Conservation (phyloP, 2,797 vertebrate species). For the Podargus strigoides region DNA sequence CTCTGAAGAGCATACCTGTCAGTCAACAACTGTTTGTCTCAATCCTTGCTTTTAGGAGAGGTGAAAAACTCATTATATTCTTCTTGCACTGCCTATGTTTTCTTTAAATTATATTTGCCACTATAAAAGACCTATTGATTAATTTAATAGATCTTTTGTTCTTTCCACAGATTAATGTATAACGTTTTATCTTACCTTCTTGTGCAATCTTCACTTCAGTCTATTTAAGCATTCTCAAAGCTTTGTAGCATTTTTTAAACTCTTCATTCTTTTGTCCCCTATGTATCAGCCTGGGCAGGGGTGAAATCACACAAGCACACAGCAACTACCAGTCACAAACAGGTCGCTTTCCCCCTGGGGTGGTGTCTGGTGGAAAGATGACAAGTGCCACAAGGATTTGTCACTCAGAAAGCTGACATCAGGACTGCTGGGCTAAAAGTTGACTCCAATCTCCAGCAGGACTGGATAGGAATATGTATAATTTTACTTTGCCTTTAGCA, state of each 20-base stretch:
- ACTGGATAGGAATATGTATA: not conserved
- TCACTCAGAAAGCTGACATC: slow-evolving; percentile 31
- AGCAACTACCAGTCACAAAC: not conserved
- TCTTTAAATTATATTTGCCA: slow-evolving; percentile 41
- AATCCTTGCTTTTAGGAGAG: not conserved
- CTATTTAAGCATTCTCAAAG: not conserved
- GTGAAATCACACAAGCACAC: slow-evolving; percentile 4
- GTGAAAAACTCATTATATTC: slow-evolving; percentile 21
- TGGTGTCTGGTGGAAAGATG: not conserved
- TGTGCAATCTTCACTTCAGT: not conserved
- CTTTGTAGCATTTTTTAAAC: not conserved
- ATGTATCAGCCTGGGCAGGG: not conserved
- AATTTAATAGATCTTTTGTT: slow-evolving; percentile 31
- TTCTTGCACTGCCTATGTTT: not conserved
- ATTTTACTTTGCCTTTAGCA: not conserved
- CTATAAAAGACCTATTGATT: slow-evolving; percentile 43
- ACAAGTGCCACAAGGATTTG: slow-evolving; percentile 17
- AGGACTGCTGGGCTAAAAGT: not conserved
- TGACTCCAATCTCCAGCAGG: not conserved
- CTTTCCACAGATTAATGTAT: not conserved
- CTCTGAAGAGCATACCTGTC: not conserved
- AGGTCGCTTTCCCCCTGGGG: not conserved
- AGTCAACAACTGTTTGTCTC: not conserved
- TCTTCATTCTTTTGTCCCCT: not conserved
- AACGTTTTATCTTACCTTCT: not conserved